Evolutionary conservation across 1,140 invertebrate species (phyloP).

Genomic region (Caenorhabditis tropicalis): DNA sequence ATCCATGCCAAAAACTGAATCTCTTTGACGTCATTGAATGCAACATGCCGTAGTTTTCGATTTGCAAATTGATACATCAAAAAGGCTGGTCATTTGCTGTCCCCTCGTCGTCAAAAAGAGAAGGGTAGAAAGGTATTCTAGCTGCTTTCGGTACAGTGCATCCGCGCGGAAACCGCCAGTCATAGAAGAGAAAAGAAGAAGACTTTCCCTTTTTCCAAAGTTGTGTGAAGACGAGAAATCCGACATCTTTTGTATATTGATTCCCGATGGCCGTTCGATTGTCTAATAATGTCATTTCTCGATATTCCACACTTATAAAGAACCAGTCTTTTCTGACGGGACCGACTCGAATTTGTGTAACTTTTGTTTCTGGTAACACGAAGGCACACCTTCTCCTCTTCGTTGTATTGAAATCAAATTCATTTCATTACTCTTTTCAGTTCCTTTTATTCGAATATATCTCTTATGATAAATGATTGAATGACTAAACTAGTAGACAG

Average conservation of each 20-base stretch:
- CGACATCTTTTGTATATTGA: neutral
- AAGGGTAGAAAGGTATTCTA: neutral
- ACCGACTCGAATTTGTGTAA: constrained; percentile 30
- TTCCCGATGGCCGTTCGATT: constrained; percentile 3
- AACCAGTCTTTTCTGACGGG: neutral
- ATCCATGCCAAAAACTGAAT: constrained; percentile 1
- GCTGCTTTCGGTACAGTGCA: constrained; percentile 4
- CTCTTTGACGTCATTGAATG: neutral
- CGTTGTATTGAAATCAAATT: neutral
- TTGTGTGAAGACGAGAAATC: constrained; percentile 5
- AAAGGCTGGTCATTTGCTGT: neutral
- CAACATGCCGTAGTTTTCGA: neutral
- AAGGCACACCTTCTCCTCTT: no score
- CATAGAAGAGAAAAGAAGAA: neutral
- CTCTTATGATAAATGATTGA: neutral
- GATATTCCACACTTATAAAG: neutral
- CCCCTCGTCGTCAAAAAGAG: no score
- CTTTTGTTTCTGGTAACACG: constrained; percentile 1
- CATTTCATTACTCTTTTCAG: neutral
- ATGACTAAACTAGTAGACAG: neutral
- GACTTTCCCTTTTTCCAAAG: constrained; percentile 21
- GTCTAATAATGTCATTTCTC: constrained; percentile 14
- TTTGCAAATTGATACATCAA: constrained; percentile 14
- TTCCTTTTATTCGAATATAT: neutral
- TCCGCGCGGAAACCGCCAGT: constrained; percentile 32